Base-by-base conservation (phyloP, 2,888 invertebrate species). In the Lathronympha strigana region DNA sequence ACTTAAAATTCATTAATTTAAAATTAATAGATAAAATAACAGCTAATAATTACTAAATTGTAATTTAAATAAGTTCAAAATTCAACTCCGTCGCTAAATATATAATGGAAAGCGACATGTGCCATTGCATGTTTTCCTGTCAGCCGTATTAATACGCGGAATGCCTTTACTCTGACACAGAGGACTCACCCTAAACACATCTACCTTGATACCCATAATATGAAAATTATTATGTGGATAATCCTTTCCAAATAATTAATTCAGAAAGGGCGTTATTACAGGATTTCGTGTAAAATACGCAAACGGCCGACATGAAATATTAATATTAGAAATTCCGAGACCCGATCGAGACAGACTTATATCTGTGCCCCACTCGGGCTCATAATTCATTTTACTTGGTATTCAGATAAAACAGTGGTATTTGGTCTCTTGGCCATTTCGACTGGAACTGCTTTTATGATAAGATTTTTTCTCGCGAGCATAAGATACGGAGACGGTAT, bases 201-300 rank as follows among this genome's bases (percentile, higher is more conserved):
- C 9, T 38, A 31, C 50, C 57, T 50, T 50, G 11, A 50, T 63
- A 28, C 33, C 40, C 43, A 64, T 51, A 33, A 63, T 58, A 51
- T 45, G 25, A 57, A 36, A 64, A 53, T 64, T 58, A 64, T 36
- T 51, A 58, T 28, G 50, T 50, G 50, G 43, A 43, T 58, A 58
- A 58, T 51, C 64, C 64, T 64, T 45, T 28, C 40, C 51, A 45
- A 64, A 64, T 58, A 36, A 64, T 64, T 53, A 64, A 53, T 64
- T 38, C 36, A 8, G 36, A n/a, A 19, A 15, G 28, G 25, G 36
- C 28, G 40, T 50, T 40, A 53, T 51, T 45, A 28, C n/a, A 47
- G 38, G 49, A 38, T 49, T 49, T 38, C 21, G 45, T 2, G 15
- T 55, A n/a, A 63, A 51, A 63, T 63, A 63, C 51, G 43, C 19